Percentiles rank a stretch among this genome's conserved stretches.
Conservation (phyloP, 2,113 vertebrate genomes). For the Prunella fulvescens region DNA sequence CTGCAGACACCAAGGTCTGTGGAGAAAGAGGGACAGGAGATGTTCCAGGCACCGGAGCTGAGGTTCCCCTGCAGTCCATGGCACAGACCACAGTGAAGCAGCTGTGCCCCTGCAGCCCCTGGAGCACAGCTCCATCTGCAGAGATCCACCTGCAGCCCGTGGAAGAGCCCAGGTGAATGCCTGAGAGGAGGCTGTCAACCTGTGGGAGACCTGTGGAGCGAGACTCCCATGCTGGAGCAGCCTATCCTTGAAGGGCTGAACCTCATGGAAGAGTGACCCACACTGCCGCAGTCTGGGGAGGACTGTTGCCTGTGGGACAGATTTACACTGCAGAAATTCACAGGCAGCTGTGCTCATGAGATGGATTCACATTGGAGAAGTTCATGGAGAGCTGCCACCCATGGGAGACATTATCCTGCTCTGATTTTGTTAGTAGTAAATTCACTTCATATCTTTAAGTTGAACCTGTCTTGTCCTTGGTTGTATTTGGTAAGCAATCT, state of each 20-base stretch:
- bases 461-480: neutral
- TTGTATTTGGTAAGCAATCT: neutral
- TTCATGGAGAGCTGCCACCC: neutral
- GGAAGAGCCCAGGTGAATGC: neutral
- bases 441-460: neutral
- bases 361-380: neutral
- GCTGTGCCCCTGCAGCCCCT: neutral
- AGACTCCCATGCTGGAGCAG: neutral
- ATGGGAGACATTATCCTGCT: neutral
- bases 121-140: neutral
- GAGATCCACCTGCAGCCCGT: neutral
- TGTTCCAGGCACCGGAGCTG: neutral
- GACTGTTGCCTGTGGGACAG: neutral
- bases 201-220: neutral
- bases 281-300: neutral
- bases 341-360: neutral
- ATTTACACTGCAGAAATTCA: neutral
- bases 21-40: neutral
- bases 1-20: neutral
- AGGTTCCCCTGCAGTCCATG: neutral
- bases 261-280: neutral
- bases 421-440: neutral
- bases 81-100: neutral
- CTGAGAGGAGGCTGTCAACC: neutral
- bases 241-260: neutral